Conservation (phyloP, 2,797 vertebrate species). For the Sylvilagus floridanus region DNA sequence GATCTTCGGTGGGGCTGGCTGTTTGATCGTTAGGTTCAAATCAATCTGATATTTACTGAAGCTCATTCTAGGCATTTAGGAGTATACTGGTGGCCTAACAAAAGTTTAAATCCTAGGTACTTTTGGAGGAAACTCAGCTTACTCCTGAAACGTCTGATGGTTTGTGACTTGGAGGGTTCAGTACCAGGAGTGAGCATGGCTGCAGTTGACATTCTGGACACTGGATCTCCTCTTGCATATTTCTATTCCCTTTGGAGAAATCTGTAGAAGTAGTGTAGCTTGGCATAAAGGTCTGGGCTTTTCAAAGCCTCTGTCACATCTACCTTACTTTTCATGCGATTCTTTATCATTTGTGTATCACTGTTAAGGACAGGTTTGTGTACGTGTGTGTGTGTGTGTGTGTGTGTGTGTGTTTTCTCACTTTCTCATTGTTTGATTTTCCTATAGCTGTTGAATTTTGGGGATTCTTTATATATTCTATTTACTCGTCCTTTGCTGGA, state of each 20-base stretch:
- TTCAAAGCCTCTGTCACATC: background rate
- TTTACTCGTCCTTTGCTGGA: background rate
- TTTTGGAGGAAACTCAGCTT: background rate
- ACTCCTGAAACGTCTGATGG: background rate
- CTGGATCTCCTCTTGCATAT: background rate
- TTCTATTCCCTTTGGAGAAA: slow-evolving; percentile 9
- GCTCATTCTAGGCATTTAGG: background rate
- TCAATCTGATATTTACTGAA: background rate
- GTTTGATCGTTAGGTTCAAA: background rate
- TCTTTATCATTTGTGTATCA: background rate
- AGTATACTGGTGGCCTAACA: background rate
- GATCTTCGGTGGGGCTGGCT: background rate
- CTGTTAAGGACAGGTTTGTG: background rate
- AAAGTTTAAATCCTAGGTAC: background rate
- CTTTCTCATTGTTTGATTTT: background rate
- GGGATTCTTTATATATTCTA: background rate
- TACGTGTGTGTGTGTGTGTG: background rate
- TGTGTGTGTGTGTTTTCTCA: background rate
- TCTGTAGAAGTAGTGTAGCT: background rate
- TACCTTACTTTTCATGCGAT: background rate
- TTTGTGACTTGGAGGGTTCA: background rate
- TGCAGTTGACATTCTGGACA: background rate
- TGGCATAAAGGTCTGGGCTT: background rate
- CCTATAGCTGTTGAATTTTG: background rate
- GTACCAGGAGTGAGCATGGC: background rate